Percentiles rank a stretch among this genome's conserved stretches.
Conservation (phyloP, 1,140 invertebrate genomes). For the Cecropterus lyciades region DNA sequence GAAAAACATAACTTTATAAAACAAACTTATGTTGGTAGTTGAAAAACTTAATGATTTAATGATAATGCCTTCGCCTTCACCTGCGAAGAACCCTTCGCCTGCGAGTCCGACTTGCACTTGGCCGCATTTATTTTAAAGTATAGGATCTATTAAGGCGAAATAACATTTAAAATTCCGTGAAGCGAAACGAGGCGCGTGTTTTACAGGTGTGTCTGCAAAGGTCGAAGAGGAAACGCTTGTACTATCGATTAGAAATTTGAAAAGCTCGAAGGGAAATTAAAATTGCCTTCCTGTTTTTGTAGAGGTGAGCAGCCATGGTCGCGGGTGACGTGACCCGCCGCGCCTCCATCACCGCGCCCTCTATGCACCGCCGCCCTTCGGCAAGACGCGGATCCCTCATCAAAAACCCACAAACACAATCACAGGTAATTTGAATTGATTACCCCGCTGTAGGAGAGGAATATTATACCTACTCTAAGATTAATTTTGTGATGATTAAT, state of each 20-base stretch:
- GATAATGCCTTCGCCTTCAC: too few species aligned
- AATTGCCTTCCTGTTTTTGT: constrained; percentile 35
- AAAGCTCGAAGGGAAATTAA: constrained; percentile 13
- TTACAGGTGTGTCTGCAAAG: not conserved
- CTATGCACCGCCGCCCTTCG: constrained; percentile 77
- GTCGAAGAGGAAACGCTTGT: constrained; percentile 2
- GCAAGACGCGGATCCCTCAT: constrained; percentile 76
- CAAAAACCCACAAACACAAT: constrained; percentile 67
- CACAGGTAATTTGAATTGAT: constrained; percentile 56
- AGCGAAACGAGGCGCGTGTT: not conserved
- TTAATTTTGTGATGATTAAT: too few species aligned
- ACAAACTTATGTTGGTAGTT: too few species aligned
- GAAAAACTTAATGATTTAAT: too few species aligned
- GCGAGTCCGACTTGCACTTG: too few species aligned
- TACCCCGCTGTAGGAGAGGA: too few species aligned
- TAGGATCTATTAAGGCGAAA: too few species aligned
- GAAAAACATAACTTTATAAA: too few species aligned
- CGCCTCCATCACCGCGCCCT: constrained; percentile 80
- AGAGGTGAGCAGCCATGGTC: constrained; percentile 60
- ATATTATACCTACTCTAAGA: too few species aligned
- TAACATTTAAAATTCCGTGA: not conserved
- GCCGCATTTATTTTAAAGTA: too few species aligned
- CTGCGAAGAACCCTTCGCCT: too few species aligned
- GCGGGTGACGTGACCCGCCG: constrained; percentile 81
- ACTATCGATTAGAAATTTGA: constrained; percentile 1